phyloP scores from a whole-genome alignment of 2,888 invertebrate species.

The Epicampocera succincta region DNA sequence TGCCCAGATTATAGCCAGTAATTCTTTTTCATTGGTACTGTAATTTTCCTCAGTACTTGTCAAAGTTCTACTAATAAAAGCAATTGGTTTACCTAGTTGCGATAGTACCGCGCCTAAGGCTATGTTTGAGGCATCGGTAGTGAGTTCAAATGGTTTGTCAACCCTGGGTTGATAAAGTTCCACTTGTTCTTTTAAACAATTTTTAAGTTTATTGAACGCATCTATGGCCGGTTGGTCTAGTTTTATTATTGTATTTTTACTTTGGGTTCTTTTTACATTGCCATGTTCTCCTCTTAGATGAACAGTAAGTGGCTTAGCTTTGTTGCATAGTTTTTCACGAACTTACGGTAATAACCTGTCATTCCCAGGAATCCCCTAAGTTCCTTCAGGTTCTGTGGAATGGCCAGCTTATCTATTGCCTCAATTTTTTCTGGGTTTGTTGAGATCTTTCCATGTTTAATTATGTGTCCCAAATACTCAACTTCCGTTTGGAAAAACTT shows the following conservation, averaged over 20 bases:
- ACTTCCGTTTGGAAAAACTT: too few relatives aligned
- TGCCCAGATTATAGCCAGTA: too few relatives aligned
- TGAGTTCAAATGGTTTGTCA: conserved; percentile 2
- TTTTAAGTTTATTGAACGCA: neutral
- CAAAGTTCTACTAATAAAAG: too few relatives aligned
- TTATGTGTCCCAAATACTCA: neutral
- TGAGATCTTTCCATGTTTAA: neutral
- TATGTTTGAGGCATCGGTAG: too few relatives aligned
- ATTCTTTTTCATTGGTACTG: too few relatives aligned
- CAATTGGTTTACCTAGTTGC: too few relatives aligned
- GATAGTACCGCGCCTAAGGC: too few relatives aligned
- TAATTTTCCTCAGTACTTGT: too few relatives aligned
- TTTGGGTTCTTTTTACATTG: neutral
- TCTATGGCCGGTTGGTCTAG: too few relatives aligned
- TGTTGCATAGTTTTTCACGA: neutral
- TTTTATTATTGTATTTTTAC: too few relatives aligned
- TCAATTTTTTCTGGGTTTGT: conserved; percentile 3
- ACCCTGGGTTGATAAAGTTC: neutral
- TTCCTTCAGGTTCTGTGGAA: neutral
- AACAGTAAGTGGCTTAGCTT: neutral
- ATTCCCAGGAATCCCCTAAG: neutral
- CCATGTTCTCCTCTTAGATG: neutral
- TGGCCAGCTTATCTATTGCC: neutral
- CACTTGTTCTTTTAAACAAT: neutral
- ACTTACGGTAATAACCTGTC: conserved; percentile 1